Conservation (phyloP, 2,113 vertebrate genomes). For the Rhea americana region DNA sequence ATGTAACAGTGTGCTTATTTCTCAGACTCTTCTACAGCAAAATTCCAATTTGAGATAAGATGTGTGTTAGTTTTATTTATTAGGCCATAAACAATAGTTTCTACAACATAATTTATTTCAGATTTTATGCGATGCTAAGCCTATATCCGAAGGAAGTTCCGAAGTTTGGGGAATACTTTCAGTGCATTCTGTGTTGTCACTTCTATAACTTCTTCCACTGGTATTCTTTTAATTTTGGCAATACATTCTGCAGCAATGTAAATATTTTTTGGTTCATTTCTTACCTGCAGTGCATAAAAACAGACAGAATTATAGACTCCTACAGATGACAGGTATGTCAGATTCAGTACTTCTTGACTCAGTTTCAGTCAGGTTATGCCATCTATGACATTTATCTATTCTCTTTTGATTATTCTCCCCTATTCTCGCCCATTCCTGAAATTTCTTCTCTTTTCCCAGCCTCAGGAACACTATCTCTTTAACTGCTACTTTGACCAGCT, state of each 20-base stretch:
- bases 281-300: conserved; percentile 75
- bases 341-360: not conserved
- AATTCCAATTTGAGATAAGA: not conserved
- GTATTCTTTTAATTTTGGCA: conserved; percentile 88
- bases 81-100: not conserved
- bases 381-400: accelerated
- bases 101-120: not conserved
- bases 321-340: not conserved
- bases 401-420: not conserved
- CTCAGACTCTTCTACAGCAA: not conserved
- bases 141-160: conserved; percentile 62
- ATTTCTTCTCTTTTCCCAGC: not conserved
- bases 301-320: not conserved
- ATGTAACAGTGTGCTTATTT: not conserved
- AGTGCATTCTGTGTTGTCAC: conserved; percentile 89
- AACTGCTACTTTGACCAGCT: not conserved
- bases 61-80: not conserved
- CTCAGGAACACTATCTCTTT: not conserved
- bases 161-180: conserved; percentile 89
- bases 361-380: not conserved
- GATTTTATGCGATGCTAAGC: not conserved
- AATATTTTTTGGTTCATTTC: conserved; percentile 94
- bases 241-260: conserved; percentile 87
- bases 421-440: not conserved
- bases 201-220: conserved; percentile 86